Conservation (phyloP, 2,113 vertebrate species). For the Sorex araneus region DNA sequence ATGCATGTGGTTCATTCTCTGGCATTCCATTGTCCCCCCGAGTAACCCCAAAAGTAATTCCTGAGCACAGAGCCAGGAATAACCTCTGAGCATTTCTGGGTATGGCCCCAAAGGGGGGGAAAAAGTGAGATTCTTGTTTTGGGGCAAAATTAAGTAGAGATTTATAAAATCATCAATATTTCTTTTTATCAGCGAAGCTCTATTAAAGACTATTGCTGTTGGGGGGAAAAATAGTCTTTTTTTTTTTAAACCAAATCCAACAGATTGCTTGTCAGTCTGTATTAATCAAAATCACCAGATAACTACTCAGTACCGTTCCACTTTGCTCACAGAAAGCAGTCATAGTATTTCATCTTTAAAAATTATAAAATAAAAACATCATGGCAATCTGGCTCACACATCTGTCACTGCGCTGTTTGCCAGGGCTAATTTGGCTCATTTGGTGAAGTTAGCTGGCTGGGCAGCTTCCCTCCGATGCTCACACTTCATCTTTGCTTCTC, state of each 20-base stretch:
- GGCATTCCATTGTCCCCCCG: no score
- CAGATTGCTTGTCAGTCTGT: constrained; percentile 77
- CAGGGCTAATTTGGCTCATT: constrained; percentile 79
- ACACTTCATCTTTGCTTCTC: neutral
- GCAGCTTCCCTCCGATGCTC: neutral
- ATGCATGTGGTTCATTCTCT: no score
- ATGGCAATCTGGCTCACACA: constrained; percentile 79
- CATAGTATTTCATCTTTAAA: constrained; percentile 68
- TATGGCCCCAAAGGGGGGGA: neutral
- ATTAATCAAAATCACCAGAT: constrained; percentile 77
- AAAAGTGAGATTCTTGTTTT: neutral
- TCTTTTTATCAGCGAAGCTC: constrained; percentile 14
- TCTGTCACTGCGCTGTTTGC: constrained; percentile 72
- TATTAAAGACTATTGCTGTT: neutral
- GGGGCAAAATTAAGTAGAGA: neutral
- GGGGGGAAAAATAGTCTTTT: constrained; percentile 45
- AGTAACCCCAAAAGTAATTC: no score
- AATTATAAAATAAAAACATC: constrained; percentile 77
- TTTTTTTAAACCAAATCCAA: constrained; percentile 54
- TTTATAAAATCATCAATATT: constrained; percentile 24
- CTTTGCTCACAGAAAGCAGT: constrained; percentile 63
- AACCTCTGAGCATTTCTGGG: no score
- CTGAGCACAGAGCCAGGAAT: no score
- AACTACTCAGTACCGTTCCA: constrained; percentile 62
- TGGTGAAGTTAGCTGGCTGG: constrained; percentile 59